Evolutionary conservation across 2,888 invertebrate genomes (phyloP), one percentile per base, ranked within the genome.

Genomic region (Heliconius charithonia): DNA sequence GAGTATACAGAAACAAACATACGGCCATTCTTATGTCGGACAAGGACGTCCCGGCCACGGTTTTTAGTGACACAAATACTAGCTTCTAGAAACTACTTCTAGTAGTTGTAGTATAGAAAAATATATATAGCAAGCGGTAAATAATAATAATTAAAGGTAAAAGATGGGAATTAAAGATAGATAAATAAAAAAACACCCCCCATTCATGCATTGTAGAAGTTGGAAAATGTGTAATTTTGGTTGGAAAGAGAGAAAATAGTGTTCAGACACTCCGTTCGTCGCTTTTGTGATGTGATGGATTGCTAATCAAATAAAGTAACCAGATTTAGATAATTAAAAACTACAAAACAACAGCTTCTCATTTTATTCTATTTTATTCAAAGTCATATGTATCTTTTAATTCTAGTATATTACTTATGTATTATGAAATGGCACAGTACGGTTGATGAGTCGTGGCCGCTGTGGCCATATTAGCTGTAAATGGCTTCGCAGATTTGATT

Each of bases 61-160:
- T 72, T 82, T 75, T 72, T 81, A 78, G 82, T 81, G 79, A 80
- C 82, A 82, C 75, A 81, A 79, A 81, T 82, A 81, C 80, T 80
- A 76, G 66, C 69, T 75, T 66, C 74, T 77, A 79, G 66, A 80
- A 71, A n/a, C n/a, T 59, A n/a, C n/a, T 59, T 59, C n/a, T 59
- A n/a, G 59, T 59, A 6, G 51, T 19, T 51, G 51, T 51, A 19
- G 19, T 51, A 51, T 51, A 22, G 7, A 45, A 19, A 51, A 0
- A 51, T 22, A 22, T 19, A 51, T 51, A 19, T 19, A 51, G 19
- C 2, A 6, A 19, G 19, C 19, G 6, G 51, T 32, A 51, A 51
- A 51, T 19, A 51, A 51, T 41, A 12, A 41, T 51, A 19, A 19
- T 51, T 51, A 0, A 51, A 19, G 6, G 51, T 51, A 51, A 51